Conservation (phyloP, 64 coral and sea anemone genomes). For the Stylophora pistillata region DNA sequence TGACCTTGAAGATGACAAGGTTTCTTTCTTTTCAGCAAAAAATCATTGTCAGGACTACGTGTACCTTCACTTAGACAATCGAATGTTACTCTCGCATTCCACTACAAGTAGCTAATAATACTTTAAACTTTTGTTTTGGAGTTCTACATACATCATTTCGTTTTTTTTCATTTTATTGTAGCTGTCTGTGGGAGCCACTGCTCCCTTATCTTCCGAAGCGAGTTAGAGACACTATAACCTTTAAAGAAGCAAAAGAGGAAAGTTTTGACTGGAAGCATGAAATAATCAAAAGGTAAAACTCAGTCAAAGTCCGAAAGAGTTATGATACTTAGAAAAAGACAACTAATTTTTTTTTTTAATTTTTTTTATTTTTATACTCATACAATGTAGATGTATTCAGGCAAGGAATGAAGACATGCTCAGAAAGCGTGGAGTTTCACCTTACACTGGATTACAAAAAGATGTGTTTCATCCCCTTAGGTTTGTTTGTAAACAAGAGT, state of each 20-base stretch:
- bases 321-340: no score
- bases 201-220: slow-evolving; percentile 66
- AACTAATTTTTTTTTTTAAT: neutral
- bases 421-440: slow-evolving; percentile 46
- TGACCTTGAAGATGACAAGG: no score
- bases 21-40: no score
- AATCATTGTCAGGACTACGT: no score
- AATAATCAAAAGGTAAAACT: slow-evolving; percentile 90
- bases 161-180: neutral
- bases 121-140: neutral
- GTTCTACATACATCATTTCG: neutral
- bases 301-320: no score
- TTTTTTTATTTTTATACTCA: neutral
- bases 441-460: slow-evolving; percentile 66
- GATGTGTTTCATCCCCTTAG: slow-evolving; percentile 56
- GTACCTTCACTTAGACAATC: no score
- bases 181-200: slow-evolving; percentile 66
- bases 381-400: slow-evolving; percentile 35
- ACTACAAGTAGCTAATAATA: no score
- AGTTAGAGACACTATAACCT: slow-evolving; percentile 71
- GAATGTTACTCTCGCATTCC: no score
- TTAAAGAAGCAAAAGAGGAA: slow-evolving; percentile 78
- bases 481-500: slow-evolving; percentile 15
- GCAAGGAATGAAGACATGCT: slow-evolving; percentile 73
- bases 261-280: slow-evolving; percentile 87